These are phyloP conservation scores for Crocuta crocuta DNA, from an alignment of 2,113 vertebrate genomes.

Conservation along the genomic window DNA sequence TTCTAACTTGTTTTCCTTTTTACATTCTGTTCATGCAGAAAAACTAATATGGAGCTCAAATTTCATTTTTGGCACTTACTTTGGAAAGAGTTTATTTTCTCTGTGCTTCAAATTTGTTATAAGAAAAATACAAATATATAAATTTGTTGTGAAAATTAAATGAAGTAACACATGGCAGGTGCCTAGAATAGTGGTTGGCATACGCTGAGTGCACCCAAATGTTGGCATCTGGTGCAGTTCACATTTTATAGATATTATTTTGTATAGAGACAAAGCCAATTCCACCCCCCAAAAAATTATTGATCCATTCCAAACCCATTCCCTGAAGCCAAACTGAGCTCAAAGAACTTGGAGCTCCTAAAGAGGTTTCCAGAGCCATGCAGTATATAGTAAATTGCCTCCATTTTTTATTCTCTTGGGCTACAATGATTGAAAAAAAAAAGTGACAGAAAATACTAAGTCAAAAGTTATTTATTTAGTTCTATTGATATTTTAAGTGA, in stretches of 20 bases:
- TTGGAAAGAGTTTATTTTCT: conserved; percentile 33
- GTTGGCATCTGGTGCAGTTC: neutral
- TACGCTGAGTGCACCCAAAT: neutral
- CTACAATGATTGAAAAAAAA: neutral
- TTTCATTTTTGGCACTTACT: neutral
- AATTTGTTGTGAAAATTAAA: neutral
- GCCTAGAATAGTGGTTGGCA: neutral
- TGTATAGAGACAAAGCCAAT: neutral
- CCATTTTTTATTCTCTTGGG: neutral
- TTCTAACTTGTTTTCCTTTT: neutral
- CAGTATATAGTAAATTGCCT: accelerated
- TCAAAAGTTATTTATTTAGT: neutral
- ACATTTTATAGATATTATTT: neutral
- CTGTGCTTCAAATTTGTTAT: neutral
- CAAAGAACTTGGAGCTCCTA: neutral
- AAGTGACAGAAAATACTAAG: neutral
- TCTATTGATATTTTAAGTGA: neutral
- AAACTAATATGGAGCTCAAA: neutral
- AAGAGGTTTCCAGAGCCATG: neutral
- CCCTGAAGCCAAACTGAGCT: neutral
- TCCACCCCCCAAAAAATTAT: neutral
- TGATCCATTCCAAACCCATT: neutral
- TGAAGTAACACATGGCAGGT: neutral
- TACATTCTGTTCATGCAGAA: neutral
- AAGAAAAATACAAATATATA: neutral